These are phyloP conservation scores for Brachyalestes nurse DNA, from an alignment of 2,797 vertebrate genomes.

Conservation along the genomic window DNA sequence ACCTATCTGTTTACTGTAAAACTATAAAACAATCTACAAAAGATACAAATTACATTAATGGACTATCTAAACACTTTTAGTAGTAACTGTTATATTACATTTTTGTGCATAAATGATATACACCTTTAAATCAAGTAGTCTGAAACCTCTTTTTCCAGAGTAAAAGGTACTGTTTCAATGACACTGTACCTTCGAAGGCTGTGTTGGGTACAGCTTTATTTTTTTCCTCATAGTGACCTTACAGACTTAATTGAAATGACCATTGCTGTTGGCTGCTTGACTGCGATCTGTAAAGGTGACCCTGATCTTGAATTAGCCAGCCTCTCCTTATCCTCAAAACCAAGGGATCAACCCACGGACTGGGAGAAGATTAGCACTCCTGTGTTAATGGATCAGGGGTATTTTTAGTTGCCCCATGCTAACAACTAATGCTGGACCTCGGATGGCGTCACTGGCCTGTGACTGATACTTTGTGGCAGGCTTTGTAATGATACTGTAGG, in stretches of 20 bases:
- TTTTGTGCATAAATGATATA: too few species aligned
- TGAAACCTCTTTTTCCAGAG: not conserved
- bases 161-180: not conserved
- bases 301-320: conserved; percentile 34
- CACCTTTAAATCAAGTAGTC: too few species aligned
- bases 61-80: too few species aligned
- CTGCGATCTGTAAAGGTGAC: conserved; percentile 34
- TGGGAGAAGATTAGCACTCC: conserved; percentile 51
- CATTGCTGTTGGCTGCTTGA: not conserved
- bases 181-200: not conserved
- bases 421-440: conserved; percentile 57
- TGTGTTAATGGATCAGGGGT: conserved; percentile 50
- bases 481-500: conserved; percentile 10
- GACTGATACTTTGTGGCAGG: conserved; percentile 25
- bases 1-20: too few species aligned
- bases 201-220: not conserved
- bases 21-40: too few species aligned
- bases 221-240: not conserved
- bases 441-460: conserved; percentile 36
- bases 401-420: conserved; percentile 53
- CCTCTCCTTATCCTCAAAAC: conserved; percentile 38
- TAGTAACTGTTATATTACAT: too few species aligned
- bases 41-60: too few species aligned
- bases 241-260: not conserved
- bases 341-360: conserved; percentile 34